Conservation (phyloP, 2,888 invertebrate genomes). For the Nephrotoma appendiculata region DNA sequence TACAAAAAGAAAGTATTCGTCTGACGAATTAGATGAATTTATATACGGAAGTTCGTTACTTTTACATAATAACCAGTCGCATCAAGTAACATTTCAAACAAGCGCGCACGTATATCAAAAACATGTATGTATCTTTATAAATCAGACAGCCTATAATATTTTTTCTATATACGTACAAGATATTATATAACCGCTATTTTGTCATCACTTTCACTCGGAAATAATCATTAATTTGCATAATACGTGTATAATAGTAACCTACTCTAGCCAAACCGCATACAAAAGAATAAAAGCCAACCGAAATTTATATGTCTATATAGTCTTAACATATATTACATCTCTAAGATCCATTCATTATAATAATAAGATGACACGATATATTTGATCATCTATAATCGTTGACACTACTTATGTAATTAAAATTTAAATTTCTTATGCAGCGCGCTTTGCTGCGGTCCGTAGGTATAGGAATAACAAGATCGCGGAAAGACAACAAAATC, state of each 20-base stretch:
- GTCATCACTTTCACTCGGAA: not conserved
- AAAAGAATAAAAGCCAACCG: not conserved
- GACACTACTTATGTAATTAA: not conserved
- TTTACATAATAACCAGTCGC: not conserved
- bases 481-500: not conserved
- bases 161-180: not conserved
- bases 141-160: not conserved
- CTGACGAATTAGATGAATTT: not conserved
- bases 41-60: not conserved
- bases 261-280: not conserved
- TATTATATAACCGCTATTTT: not conserved
- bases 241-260: not conserved
- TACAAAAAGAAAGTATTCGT: not conserved
- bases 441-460: no score
- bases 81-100: not conserved
- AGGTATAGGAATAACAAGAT: not conserved
- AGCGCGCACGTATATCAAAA: not conserved
- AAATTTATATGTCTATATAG: not conserved
- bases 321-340: not conserved
- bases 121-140: not conserved
- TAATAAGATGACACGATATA: not conserved
- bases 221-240: not conserved
- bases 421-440: not conserved
- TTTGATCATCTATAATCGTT: not conserved
- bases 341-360: not conserved